Evolutionary conservation across 1,140 invertebrate genomes (phyloP), one percentile per base, ranked within the genome.

Genomic region (Platyura marginata): DNA sequence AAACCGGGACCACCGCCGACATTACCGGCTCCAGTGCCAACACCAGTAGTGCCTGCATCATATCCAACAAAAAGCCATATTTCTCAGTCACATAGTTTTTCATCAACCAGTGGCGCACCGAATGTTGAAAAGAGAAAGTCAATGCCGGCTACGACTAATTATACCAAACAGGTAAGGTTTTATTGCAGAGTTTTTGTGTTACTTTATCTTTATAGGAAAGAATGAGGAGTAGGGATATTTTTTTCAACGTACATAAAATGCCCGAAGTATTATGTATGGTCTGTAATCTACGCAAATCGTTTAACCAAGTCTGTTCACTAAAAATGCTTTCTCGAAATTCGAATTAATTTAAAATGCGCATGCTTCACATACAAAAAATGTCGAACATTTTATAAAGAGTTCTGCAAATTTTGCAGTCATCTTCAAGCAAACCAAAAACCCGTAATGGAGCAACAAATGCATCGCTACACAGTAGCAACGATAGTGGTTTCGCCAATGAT

Each of bases 401-500:
- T 29, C 6, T 29, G 25, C 25, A n/a, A 18, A 23, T 20, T 43
- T 22, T 20, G 38, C 25, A 18, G 11, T 21, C 20, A 2, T 41
- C 20, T 43, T 43, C 13, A 41, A 46, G 42, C 35, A 47, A 50
- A 42, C 46, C 33, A 56, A 59, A 42, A 46, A 50, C n/a, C 48
- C 51, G 11, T 10, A 18, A 32, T 9, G 41, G 33, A 11, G 72
- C 73, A 22, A 74, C 74, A 39, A 79, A 78, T 54, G 80, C 81
- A 9, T 84, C 81, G 18, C 69, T 88, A 41, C 83, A 90, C 58
- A 87, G 82, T 56, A 89, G 84, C 55, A 90, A 89, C 62, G 86
- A 90, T 63, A 88, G 84, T 51, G 86, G 85, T 20, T 89, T 90
- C 56, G 86, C 83, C 52, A 90, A 89, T 53, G 87, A 87, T 54